phyloP scores from a whole-genome alignment of 2,113 vertebrate genomes.

The Malurus alboscapulatus region DNA sequence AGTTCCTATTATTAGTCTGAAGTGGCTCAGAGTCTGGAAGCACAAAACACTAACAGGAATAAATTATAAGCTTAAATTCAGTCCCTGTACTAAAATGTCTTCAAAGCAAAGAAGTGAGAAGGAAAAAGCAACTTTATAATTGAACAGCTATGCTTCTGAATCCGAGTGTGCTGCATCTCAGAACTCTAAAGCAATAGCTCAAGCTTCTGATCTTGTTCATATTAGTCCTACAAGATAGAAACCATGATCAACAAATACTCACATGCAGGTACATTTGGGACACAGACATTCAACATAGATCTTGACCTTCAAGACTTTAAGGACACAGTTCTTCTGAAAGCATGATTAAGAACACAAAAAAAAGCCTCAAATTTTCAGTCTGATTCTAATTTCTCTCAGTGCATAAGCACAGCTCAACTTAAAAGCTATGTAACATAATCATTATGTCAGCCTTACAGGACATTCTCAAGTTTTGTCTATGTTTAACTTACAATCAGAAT shows the following conservation, averaged over 20 bases:
- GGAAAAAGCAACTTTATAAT: neutral
- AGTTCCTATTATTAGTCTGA: neutral
- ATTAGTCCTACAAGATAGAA: neutral
- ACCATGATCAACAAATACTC: neutral
- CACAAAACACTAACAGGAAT: neutral
- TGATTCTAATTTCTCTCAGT: neutral
- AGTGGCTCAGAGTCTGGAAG: neutral
- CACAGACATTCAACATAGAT: neutral
- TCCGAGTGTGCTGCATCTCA: neutral
- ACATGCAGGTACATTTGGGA: neutral
- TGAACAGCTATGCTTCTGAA: neutral
- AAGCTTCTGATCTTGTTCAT: neutral
- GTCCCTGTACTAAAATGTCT: neutral
- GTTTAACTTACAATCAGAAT: neutral
- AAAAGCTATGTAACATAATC: neutral
- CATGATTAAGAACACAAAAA: neutral
- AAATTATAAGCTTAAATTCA: neutral
- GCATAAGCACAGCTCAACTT: neutral
- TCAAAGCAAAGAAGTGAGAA: neutral
- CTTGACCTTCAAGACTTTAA: neutral
- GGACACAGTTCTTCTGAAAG: neutral
- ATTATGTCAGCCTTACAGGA: neutral
- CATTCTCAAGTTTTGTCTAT: neutral
- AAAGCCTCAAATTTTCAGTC: neutral
- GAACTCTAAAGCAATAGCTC: neutral